Percentiles rank a stretch among this genome's conserved stretches.
Evolutionary conservation across 2,888 invertebrate species (phyloP).

Genomic region (Bombylius discolor): DNA sequence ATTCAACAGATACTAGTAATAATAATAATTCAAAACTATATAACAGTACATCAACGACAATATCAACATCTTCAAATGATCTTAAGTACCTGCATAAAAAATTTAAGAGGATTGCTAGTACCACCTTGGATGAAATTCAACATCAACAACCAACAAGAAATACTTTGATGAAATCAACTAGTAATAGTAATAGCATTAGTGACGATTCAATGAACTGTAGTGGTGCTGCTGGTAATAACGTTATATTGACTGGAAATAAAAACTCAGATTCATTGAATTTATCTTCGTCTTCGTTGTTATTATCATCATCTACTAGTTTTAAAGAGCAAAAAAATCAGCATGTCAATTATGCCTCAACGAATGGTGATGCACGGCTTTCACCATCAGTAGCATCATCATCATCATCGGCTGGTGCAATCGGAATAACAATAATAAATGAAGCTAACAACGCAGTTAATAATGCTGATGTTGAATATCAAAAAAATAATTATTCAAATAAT

Average conservation of each 20-base stretch:
- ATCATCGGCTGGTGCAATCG: background rate
- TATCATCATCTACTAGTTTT: background rate
- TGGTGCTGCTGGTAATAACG: background rate
- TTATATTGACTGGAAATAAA: background rate
- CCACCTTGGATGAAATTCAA: conserved; percentile 24
- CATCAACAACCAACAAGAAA: background rate
- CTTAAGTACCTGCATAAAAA: conserved; percentile 82
- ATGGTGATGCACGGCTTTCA: conserved; percentile 1
- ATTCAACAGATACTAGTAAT: background rate
- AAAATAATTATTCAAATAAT: too few relatives aligned
- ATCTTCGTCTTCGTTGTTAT: background rate
- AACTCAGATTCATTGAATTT: background rate
- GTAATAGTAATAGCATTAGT: too few relatives aligned
- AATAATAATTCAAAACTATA: background rate
- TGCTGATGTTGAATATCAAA: too few relatives aligned
- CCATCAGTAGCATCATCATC: background rate
- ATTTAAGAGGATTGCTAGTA: conserved; percentile 76
- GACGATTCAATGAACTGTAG: background rate
- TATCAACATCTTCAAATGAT: conserved; percentile 36
- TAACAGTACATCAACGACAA: too few relatives aligned
- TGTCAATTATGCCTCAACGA: background rate
- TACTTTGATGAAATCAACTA: background rate
- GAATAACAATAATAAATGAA: background rate
- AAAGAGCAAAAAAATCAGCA: background rate
- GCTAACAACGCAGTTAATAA: too few relatives aligned